phyloP scores from a whole-genome alignment of 1,140 invertebrate species.

The Hestina assimilis region DNA sequence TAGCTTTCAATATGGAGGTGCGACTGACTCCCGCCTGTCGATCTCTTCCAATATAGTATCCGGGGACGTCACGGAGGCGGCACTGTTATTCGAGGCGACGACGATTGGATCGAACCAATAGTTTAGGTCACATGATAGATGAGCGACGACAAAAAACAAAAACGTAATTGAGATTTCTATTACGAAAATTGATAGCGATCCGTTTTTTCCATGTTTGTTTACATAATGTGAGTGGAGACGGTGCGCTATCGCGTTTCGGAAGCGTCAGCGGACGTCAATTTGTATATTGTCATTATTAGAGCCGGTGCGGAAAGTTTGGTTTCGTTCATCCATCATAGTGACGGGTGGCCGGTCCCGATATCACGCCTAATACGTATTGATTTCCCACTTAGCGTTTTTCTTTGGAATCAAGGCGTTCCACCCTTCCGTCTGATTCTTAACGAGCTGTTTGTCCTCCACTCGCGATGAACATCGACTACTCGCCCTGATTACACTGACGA shows the following conservation, averaged over 20 bases:
- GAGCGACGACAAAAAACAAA: slow-evolving; percentile 24
- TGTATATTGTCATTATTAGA: slow-evolving; percentile 78
- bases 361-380: slow-evolving; percentile 77
- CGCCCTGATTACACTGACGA: slow-evolving; percentile 24
- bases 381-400: slow-evolving; percentile 77
- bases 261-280: slow-evolving; percentile 73
- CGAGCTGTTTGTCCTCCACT: slow-evolving; percentile 76
- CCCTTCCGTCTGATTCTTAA: slow-evolving; percentile 71
- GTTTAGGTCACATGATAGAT: slow-evolving; percentile 19
- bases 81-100: slow-evolving; percentile 56
- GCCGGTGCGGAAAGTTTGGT: slow-evolving; percentile 68
- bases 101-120: slow-evolving; percentile 54
- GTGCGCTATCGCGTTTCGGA: slow-evolving; percentile 71
- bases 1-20: slow-evolving; percentile 75
- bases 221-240: slow-evolving; percentile 73
- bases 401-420: slow-evolving; percentile 69
- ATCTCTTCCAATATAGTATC: slow-evolving; percentile 71
- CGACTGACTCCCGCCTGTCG: slow-evolving; percentile 63
- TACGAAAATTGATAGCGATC: slow-evolving; percentile 72
- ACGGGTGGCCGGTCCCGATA: slow-evolving; percentile 69
- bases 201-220: slow-evolving; percentile 72
- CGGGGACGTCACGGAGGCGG: slow-evolving; percentile 55
- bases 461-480: slow-evolving; percentile 35
- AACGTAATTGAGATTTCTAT: slow-evolving; percentile 75
- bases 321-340: slow-evolving; percentile 74